A percentile compares a stretch with the other conserved stretches of the same genome.
Conservation (phyloP, 2,888 invertebrate genomes). For the Diaprepes abbreviatus region DNA sequence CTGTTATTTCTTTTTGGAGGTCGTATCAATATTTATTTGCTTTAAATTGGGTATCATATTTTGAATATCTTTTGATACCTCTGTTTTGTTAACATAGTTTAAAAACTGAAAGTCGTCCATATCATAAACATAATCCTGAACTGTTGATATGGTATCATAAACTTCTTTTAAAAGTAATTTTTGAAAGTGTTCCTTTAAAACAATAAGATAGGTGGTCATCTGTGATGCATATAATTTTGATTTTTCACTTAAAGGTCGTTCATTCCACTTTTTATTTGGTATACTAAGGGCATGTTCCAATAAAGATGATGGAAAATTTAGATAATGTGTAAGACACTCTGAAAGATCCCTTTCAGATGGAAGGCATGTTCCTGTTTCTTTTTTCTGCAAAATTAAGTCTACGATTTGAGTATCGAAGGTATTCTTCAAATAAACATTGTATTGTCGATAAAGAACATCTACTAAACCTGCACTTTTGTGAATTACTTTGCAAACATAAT, state of each 20-base stretch:
- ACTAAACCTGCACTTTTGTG: constrained; percentile 53
- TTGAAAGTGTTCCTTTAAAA: constrained; percentile 52
- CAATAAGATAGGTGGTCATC: constrained; percentile 52
- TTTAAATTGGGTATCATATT: constrained; percentile 44
- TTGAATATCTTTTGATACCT: constrained; percentile 48
- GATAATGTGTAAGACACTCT: constrained; percentile 52
- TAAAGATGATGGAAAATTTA: constrained; percentile 52
- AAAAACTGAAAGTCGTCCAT: constrained; percentile 51
- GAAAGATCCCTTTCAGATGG: constrained; percentile 45
- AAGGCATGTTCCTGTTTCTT: constrained; percentile 42
- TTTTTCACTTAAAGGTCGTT: constrained; percentile 51
- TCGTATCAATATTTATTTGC: neutral
- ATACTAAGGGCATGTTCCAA: constrained; percentile 48
- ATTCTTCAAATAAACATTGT: constrained; percentile 51
- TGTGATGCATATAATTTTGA: constrained; percentile 52
- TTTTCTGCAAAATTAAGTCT: constrained; percentile 53
- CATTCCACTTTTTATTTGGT: constrained; percentile 49
- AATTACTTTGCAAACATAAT: constrained; percentile 53
- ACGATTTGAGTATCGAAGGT: constrained; percentile 54
- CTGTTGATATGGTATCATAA: constrained; percentile 49
- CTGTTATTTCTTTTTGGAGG: no score
- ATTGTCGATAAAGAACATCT: constrained; percentile 51
- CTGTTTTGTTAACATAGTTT: constrained; percentile 39
- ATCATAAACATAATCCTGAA: constrained; percentile 51
- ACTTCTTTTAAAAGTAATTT: constrained; percentile 50